Percentiles rank a stretch among this genome's conserved stretches.
Evolutionary conservation across 2,888 invertebrate species (phyloP).

Genomic region (Anodontia alba): DNA sequence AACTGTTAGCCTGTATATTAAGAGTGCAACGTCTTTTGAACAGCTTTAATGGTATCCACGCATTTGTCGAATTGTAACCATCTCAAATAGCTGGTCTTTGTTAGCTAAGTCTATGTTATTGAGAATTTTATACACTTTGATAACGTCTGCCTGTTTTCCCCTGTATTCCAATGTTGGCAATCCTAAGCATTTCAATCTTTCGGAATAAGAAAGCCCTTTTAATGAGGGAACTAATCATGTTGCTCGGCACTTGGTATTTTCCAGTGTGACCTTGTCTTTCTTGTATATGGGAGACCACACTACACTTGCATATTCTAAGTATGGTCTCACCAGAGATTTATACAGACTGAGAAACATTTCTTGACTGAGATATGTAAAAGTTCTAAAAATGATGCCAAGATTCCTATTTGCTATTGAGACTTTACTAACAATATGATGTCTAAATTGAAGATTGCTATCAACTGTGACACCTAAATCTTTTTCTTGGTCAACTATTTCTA

Average conservation of each 20-base stretch:
- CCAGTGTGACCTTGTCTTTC: neutral
- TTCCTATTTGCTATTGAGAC: neutral
- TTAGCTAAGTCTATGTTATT: too few relatives aligned
- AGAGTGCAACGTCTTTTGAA: too few relatives aligned
- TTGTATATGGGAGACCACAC: neutral
- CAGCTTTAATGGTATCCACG: too few relatives aligned
- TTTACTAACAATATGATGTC: neutral
- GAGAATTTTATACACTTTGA: neutral
- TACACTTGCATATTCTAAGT: neutral
- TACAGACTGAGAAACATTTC: neutral
- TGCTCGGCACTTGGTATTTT: neutral
- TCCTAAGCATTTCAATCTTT: neutral
- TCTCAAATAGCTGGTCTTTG: too few relatives aligned
- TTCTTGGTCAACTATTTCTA: neutral
- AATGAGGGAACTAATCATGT: neutral
- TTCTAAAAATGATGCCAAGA: neutral
- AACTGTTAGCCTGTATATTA: too few relatives aligned
- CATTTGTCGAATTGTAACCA: too few relatives aligned
- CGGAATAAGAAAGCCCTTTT: neutral
- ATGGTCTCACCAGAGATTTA: neutral
- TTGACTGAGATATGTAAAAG: neutral
- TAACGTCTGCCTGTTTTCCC: neutral
- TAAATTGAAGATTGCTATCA: neutral
- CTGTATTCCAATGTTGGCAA: neutral
- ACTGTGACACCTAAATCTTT: neutral